Evolutionary conservation across 2,113 vertebrate genomes (phyloP), one percentile per base, ranked within the genome.

Genomic region (Channa argus): DNA sequence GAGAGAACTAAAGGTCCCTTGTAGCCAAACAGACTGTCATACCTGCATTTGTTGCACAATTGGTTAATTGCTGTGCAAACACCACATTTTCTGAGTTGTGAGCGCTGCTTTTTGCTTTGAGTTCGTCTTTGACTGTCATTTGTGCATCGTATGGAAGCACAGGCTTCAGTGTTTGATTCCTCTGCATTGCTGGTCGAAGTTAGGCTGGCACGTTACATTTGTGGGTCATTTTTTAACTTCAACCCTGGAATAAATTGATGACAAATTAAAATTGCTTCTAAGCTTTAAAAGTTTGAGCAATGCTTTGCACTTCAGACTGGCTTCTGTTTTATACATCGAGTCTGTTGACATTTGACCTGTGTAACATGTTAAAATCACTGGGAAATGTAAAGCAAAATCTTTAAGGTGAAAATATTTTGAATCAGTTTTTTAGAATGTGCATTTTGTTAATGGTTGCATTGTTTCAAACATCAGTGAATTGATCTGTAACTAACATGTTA

Each of bases 401-500:
- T n/a, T 5, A 5, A 41, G 54, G 12, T 10, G 38, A 67, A 34
- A 14, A 5, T n/a, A 51, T 36, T 33, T 7, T 11, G 15, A 39
- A 6, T 11, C 14, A 53, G 39, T 60, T 46, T 60, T 34, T 11
- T 0, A 6, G 24, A 41, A 62, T 3, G 9, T 5, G n/a, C 0
- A 72, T 59, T 68, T 37, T 43, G 5, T 43, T 34, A 7, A 5
- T 15, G 3, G 14, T 56, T 46, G 24, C 24, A 4, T 43, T 52
- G 49, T 61, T 2, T 15, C 14, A 33, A n/a, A 39, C 13, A 7
- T 14, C 11, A 6, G 6, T 70, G 11, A 41, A 41, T 74, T 4
- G 83, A 68, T 87, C 6, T 88, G 73, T 87, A 63, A 78, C 63
- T 0, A 38, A 77, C 61, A 0, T 83, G 55, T 78, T 67, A 52